These are phyloP conservation scores for Hoplodrina blanda DNA, from an alignment of 2,888 invertebrate genomes.

Conservation along the genomic window DNA sequence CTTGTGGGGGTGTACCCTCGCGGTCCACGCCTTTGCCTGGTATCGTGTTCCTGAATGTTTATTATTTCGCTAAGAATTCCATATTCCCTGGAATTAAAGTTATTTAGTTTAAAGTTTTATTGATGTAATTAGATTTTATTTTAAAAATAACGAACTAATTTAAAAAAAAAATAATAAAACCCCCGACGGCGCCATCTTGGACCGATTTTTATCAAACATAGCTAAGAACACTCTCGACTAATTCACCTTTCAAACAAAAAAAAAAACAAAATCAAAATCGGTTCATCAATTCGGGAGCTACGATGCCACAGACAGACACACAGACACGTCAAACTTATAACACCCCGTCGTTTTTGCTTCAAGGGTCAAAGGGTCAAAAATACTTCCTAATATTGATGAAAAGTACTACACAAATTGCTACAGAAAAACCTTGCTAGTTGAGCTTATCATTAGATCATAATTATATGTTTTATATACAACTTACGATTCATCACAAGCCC, in stretches of 20 bases:
- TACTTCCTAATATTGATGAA: too few species aligned
- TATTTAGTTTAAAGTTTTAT: not conserved
- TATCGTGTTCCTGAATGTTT: conserved; percentile 63
- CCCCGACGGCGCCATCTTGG: too few species aligned
- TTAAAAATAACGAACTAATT: not conserved
- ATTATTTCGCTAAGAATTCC: conserved; percentile 72
- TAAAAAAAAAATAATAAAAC: too few species aligned
- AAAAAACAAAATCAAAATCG: too few species aligned
- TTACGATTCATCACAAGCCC: conserved; percentile 75
- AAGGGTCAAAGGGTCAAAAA: too few species aligned
- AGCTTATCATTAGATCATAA: not conserved
- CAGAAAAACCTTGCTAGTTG: not conserved
- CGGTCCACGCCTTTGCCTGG: conserved; percentile 65
- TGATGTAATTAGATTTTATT: not conserved
- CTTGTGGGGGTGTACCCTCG: conserved; percentile 80
- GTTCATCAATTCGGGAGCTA: too few species aligned
- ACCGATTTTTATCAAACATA: too few species aligned
- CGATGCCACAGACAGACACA: too few species aligned
- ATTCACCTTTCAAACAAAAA: too few species aligned
- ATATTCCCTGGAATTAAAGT: conserved; percentile 73
- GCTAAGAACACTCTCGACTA: too few species aligned
- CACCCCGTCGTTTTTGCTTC: too few species aligned
- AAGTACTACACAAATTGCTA: not conserved
- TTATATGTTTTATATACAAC: conserved; percentile 54
- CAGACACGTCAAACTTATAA: too few species aligned